phyloP scores from a whole-genome alignment of 2,113 vertebrate species.

The Lagopus muta region DNA sequence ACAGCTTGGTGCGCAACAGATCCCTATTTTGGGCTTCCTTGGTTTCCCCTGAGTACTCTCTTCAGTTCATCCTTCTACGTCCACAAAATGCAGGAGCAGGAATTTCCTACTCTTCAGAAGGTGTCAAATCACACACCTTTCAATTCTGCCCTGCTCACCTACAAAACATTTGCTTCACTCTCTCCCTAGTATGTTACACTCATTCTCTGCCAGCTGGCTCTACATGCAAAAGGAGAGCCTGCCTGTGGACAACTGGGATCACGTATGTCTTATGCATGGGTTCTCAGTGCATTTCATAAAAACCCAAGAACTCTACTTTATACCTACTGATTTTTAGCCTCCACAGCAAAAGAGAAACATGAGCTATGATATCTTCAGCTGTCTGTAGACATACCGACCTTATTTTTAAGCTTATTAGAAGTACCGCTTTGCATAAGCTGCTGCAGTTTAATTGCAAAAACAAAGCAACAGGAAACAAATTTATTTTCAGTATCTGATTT shows the following conservation, averaged over 20 bases:
- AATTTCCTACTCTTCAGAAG: neutral
- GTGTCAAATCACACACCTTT: neutral
- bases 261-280: accelerated
- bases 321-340: neutral
- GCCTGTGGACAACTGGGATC: neutral
- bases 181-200: neutral
- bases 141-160: neutral
- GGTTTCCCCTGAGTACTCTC: neutral
- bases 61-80: neutral
- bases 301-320: neutral
- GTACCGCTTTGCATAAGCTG: accelerated
- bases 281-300: neutral
- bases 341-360: neutral
- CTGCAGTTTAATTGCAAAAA: neutral
- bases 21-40: neutral
- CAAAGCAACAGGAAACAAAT: neutral
- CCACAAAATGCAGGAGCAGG: neutral
- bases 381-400: neutral
- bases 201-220: neutral
- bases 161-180: neutral
- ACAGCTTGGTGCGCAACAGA: neutral
- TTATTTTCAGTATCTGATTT: neutral
- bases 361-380: neutral
- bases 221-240: neutral
- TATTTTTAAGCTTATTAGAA: neutral